phyloP scores from a whole-genome alignment of 2,797 vertebrate species.

The Garrulus glandarius region DNA sequence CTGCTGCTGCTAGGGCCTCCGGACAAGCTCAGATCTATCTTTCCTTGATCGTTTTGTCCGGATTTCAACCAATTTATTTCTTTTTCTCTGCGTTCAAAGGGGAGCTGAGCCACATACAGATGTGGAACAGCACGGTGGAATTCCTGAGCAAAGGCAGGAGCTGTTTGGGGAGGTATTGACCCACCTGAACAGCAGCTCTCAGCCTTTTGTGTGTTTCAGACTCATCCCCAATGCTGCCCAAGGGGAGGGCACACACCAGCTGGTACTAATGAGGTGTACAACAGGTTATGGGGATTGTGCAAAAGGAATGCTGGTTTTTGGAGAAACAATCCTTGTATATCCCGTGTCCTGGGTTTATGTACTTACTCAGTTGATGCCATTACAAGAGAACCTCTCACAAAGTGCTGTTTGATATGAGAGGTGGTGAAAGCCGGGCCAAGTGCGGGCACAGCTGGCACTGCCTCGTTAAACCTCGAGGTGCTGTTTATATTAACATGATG shows the following conservation, averaged over 20 bases:
- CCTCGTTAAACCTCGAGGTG: background rate
- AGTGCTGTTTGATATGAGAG: background rate
- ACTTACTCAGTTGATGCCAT: background rate
- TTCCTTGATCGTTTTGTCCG: background rate
- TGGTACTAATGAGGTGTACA: background rate
- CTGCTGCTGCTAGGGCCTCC: background rate
- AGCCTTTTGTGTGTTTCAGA: background rate
- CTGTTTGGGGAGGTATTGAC: background rate
- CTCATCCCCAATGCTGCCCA: background rate
- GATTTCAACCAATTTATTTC: background rate
- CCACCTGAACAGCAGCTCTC: background rate
- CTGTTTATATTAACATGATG: background rate
- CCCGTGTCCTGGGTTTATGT: background rate
- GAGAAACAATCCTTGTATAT: background rate
- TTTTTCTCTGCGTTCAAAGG: background rate
- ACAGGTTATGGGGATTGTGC: background rate
- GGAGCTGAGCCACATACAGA: background rate
- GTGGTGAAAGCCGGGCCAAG: background rate
- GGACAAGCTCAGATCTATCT: background rate
- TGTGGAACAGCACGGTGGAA: background rate
- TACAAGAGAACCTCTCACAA: background rate
- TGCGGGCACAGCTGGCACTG: background rate
- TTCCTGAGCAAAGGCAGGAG: background rate
- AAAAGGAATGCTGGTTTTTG: background rate
- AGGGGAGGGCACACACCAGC: background rate